phyloP scores from a whole-genome alignment of 2,888 invertebrate species.

The Ophioninae sp. region DNA sequence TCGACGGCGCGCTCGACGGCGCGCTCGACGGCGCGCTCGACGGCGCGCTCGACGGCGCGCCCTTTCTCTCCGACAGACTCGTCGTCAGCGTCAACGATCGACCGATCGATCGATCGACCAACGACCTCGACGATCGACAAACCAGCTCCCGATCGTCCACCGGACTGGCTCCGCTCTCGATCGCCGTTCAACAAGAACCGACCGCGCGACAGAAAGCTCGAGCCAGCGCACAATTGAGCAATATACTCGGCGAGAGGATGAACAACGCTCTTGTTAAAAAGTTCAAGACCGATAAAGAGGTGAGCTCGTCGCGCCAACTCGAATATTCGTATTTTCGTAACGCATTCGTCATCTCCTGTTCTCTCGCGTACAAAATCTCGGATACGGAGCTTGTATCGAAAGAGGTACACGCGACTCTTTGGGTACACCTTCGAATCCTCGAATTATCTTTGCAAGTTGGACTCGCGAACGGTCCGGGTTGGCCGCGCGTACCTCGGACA shows the following conservation, averaged over 20 bases:
- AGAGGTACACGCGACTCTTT: no score
- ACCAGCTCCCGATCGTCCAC: conserved; percentile 68
- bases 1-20: no score
- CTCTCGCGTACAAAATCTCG: no score
- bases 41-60: no score
- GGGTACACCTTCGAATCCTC: no score
- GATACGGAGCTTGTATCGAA: no score
- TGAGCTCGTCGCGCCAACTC: conserved; percentile 55
- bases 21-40: no score
- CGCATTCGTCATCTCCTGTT: no score
- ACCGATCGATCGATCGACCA: conserved; percentile 64
- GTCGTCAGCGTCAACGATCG: conserved; percentile 69
- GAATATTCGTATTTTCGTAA: neutral
- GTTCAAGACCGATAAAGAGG: conserved; percentile 80
- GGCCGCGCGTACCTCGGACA: no score
- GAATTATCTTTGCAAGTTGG: no score
- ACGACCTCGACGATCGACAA: conserved; percentile 65
- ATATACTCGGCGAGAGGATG: conserved; percentile 71
- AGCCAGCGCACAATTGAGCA: conserved; percentile 70
- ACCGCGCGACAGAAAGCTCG: conserved; percentile 71
- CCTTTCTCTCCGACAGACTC: conserved; percentile 69
- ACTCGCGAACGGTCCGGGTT: no score
- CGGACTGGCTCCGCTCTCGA: conserved; percentile 71
- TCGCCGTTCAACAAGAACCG: conserved; percentile 74
- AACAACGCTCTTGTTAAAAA: conserved; percentile 80